phyloP scores from a whole-genome alignment of 2,888 invertebrate genomes.

The Dasysyrphus albostriatus region DNA sequence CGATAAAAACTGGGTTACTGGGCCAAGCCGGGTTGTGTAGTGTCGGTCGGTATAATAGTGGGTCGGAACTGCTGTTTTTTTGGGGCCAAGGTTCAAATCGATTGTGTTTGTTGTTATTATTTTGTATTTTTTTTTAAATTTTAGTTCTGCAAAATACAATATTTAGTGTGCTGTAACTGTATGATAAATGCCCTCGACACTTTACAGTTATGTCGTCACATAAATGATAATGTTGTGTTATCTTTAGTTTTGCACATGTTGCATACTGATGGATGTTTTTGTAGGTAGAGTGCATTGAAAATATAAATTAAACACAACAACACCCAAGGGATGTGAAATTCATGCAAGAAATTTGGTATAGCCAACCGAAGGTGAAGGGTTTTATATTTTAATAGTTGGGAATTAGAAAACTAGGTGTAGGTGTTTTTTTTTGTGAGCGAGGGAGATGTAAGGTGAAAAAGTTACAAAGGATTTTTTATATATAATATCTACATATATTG shows the following conservation, averaged over 20 bases:
- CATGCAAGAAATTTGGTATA: neutral
- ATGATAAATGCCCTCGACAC: constrained; percentile 27
- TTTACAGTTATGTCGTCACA: neutral
- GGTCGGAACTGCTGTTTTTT: constrained; percentile 46
- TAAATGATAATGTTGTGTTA: constrained; percentile 4
- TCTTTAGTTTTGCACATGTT: constrained; percentile 22
- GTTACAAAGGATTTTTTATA: neutral
- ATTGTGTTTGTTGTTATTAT: constrained; percentile 49
- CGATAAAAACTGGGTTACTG: constrained; percentile 64
- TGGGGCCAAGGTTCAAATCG: constrained; percentile 73
- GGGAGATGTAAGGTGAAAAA: neutral
- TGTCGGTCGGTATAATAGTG: constrained; percentile 40
- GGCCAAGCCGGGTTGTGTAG: constrained; percentile 69
- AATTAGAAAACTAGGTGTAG: neutral
- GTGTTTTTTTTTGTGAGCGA: neutral
- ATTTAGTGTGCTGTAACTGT: neutral
- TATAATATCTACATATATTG: too few relatives aligned
- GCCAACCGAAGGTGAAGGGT: neutral
- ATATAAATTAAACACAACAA: neutral
- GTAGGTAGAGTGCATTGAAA: neutral
- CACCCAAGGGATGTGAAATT: neutral
- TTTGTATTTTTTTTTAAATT: constrained; percentile 5
- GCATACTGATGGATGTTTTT: neutral
- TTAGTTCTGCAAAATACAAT: constrained; percentile 6
- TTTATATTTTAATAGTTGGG: neutral